Percentiles rank a stretch among this genome's conserved stretches.
phyloP scores from a whole-genome alignment of 2,797 vertebrate species.

The Xenopus petersii region DNA sequence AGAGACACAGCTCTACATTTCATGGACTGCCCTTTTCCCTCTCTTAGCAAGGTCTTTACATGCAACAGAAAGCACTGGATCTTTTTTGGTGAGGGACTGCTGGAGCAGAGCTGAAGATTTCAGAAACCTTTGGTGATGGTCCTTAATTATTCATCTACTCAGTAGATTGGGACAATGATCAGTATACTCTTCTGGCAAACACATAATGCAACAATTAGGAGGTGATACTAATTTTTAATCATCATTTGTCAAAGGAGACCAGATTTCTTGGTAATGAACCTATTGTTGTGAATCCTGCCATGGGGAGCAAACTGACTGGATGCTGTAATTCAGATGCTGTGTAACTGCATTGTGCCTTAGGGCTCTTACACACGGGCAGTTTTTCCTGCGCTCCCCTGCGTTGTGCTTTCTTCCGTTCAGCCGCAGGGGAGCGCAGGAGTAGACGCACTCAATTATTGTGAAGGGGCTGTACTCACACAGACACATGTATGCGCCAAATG shows the following conservation, averaged over 20 bases:
- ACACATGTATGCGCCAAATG: too few species aligned
- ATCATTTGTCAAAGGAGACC: neutral
- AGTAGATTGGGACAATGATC: neutral
- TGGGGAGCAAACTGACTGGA: too few species aligned
- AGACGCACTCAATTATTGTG: too few species aligned
- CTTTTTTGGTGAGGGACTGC: neutral
- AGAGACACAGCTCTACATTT: conserved; percentile 5
- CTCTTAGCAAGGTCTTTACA: neutral
- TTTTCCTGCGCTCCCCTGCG: too few species aligned
- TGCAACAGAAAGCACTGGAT: neutral
- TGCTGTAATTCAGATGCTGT: too few species aligned
- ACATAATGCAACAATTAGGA: neutral
- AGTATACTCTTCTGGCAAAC: neutral
- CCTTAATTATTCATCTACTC: neutral
- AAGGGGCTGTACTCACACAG: too few species aligned
- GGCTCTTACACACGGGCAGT: too few species aligned
- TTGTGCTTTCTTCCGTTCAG: too few species aligned
- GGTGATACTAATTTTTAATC: neutral
- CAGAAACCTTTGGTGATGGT: conserved; percentile 8
- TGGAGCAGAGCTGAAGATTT: neutral
- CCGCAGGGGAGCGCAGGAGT: too few species aligned
- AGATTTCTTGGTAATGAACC: neutral
- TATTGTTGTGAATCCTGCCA: too few species aligned
- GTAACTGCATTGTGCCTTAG: too few species aligned
- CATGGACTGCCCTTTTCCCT: neutral